Evolutionary conservation across 2,888 invertebrate species (phyloP), one percentile per base, ranked within the genome.

Genomic region (Dilophus febrilis): DNA sequence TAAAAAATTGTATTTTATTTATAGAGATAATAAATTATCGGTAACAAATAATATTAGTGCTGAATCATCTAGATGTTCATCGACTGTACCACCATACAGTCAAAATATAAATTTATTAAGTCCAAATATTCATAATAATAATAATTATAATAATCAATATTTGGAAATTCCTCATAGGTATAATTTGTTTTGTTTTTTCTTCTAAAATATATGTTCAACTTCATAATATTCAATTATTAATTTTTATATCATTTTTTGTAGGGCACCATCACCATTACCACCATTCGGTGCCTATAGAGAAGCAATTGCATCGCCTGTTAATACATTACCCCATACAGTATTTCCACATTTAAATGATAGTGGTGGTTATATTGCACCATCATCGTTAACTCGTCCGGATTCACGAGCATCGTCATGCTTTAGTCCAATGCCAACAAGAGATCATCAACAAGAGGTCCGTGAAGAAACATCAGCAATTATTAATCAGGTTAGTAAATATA

Each of bases 251-350:
- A 8, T 8, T 22, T 6, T 22, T 6, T 22, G 4, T 40, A 56
- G 61, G 44, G 60, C 55, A 19, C 68, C 69, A 17, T 72, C 72
- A 47, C 73, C 73, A 8, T 59, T 67, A 45, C 63, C 70, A 35
- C 67, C 65, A 39, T 67, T 67, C 2, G 68, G 65, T 17, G 57
- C 59, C 32, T 59, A 60, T 49, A 55, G 58, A 40, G 54, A 55
- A 28, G 59, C 61, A 6, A 42, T 61, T 41, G 53, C 57, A 43
- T 46, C 57, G 42, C 62, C 64, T 3, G 47, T 62, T 43, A 53
- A 61, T 40, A 53, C 58, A 37, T 55, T 68, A 47, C 70, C 70
- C 29, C 62, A 70, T 49, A 67, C 71, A 22, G 70, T 71, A 47
- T 68, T 64, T 51, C 68, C 71, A 19, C 57, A 60, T 47, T 45